Evolutionary conservation across 2,888 invertebrate genomes (phyloP).

Genomic region (Allacma fusca): DNA sequence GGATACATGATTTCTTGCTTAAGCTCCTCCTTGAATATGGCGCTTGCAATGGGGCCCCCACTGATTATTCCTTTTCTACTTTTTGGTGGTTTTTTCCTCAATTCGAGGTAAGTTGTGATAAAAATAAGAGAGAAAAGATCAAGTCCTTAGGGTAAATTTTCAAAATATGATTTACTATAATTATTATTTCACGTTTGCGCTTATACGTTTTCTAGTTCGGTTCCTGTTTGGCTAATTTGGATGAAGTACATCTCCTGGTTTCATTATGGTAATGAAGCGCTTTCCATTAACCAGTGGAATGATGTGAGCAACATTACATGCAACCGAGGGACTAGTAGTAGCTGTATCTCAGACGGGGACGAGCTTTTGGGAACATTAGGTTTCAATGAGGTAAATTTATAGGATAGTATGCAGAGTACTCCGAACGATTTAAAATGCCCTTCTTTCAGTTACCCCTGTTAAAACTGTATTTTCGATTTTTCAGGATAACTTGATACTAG

Average conservation of each 20-base stretch:
- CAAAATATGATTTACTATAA: too few species aligned
- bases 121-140: too few species aligned
- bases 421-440: too few species aligned
- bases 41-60: constrained; percentile 88
- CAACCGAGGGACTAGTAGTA: neutral
- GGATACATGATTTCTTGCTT: constrained; percentile 91
- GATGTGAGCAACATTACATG: too few species aligned
- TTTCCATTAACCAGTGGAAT: constrained; percentile 88
- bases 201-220: constrained; percentile 33
- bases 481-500: constrained; percentile 27
- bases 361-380: constrained; percentile 46
- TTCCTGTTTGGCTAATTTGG: constrained; percentile 87
- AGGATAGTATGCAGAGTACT: too few species aligned
- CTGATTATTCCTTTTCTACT: constrained; percentile 91
- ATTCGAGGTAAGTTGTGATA: constrained; percentile 84
- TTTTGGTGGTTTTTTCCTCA: constrained; percentile 95
- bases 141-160: too few species aligned
- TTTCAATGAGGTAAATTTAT: constrained; percentile 51
- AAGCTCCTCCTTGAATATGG: constrained; percentile 83
- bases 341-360: constrained; percentile 47
- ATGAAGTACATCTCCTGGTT: constrained; percentile 93
- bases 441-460: neutral
- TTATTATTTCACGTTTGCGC: too few species aligned
- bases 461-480: neutral
- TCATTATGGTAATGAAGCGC: constrained; percentile 87